phyloP scores from a whole-genome alignment of 2,888 invertebrate species.

The Parapristionchus giblindavisi region DNA sequence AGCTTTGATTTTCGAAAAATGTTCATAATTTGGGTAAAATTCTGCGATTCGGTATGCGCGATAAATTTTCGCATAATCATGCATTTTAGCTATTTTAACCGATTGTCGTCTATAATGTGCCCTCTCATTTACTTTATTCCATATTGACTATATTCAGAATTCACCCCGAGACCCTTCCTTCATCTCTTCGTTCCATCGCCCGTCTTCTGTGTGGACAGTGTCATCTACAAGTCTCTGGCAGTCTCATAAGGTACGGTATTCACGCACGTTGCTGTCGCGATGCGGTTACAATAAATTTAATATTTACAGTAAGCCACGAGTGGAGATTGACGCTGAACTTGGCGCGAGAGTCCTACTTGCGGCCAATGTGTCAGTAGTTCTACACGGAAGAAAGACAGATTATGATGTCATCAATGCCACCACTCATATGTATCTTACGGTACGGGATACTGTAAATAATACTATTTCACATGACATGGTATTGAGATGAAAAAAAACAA shows the following conservation, averaged over 20 bases:
- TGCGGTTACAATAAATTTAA: too few relatives aligned
- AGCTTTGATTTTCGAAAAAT: too few relatives aligned
- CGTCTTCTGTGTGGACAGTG: conserved; percentile 64
- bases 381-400: conserved; percentile 42
- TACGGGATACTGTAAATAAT: conserved; percentile 34
- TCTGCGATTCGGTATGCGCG: too few relatives aligned
- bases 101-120: too few relatives aligned
- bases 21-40: too few relatives aligned
- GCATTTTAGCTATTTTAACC: background rate
- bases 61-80: too few relatives aligned
- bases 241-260: conserved; percentile 57
- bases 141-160: too few relatives aligned
- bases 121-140: too few relatives aligned
- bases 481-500: too few relatives aligned
- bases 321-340: conserved; percentile 62
- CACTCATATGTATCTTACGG: conserved; percentile 61
- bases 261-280: background rate
- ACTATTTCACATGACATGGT: background rate
- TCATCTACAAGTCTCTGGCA: conserved; percentile 59
- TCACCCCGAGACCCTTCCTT: conserved; percentile 52
- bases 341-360: conserved; percentile 56
- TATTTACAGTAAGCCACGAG: conserved; percentile 57
- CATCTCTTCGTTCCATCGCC: conserved; percentile 57
- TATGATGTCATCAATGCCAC: conserved; percentile 63
- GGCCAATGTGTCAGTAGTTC: conserved; percentile 53